Evolutionary conservation across 1,140 invertebrate genomes (phyloP).

Genomic region (Cyrtorhinus lividipennis): DNA sequence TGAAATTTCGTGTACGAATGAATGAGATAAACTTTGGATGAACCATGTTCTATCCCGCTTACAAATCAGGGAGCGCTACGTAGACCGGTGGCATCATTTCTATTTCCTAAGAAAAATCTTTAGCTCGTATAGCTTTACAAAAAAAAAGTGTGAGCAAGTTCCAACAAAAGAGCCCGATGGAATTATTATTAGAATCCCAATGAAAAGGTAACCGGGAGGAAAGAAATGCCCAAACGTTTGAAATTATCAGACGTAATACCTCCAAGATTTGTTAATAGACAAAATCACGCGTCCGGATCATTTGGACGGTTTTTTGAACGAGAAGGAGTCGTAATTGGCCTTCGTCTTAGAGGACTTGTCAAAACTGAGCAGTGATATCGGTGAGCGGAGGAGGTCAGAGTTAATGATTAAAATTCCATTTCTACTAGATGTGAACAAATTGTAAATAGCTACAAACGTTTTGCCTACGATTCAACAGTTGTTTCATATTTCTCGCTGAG

Average conservation of each 20-base stretch:
- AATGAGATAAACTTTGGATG: background rate
- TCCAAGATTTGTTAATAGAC: background rate
- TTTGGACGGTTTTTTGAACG: background rate
- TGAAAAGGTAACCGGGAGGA: background rate
- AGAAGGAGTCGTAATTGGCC: background rate
- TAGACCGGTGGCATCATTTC: background rate
- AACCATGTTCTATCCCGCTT: background rate
- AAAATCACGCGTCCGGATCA: background rate
- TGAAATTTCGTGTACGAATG: slow-evolving; percentile 11
- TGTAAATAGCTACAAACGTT: slow-evolving; percentile 4
- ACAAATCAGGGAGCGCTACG: background rate
- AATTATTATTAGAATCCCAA: background rate
- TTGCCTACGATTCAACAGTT: background rate
- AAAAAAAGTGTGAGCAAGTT: background rate
- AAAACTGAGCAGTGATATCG: slow-evolving; percentile 8
- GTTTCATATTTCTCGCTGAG: background rate
- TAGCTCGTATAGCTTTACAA: too few species aligned
- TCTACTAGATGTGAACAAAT: slow-evolving; percentile 9
- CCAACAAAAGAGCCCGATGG: too few species aligned
- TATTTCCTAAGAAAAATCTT: background rate
- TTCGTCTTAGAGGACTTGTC: slow-evolving; percentile 4
- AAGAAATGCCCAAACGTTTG: background rate
- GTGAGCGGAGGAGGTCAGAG: background rate
- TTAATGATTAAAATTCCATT: background rate
- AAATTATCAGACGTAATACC: background rate